phyloP scores from a whole-genome alignment of 2,797 vertebrate species.

The Danio tinwini region DNA sequence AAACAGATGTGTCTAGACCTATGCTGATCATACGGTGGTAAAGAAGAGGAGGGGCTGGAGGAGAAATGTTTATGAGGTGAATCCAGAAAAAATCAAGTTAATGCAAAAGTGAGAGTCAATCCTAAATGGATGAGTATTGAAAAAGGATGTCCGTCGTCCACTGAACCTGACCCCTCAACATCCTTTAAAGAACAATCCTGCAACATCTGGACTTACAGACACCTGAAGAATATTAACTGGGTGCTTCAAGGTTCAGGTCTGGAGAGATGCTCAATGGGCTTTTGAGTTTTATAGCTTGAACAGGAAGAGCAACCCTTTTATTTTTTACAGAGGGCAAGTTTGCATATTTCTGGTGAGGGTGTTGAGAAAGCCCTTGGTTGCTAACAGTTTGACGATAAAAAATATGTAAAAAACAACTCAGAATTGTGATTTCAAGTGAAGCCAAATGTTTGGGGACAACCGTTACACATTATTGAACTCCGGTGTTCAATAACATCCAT shows the following conservation, averaged over 20 bases:
- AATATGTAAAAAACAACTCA: too few relatives aligned
- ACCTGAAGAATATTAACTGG: conserved; percentile 13
- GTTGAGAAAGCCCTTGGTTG: not conserved
- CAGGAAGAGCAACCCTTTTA: not conserved
- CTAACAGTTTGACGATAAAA: too few relatives aligned
- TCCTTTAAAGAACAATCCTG: not conserved
- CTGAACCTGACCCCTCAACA: not conserved
- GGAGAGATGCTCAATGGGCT: not conserved
- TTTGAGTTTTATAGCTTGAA: too few relatives aligned
- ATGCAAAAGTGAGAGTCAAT: not conserved
- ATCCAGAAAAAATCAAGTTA: not conserved
- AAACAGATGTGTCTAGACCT: conserved; percentile 51
- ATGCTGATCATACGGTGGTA: conserved; percentile 13
- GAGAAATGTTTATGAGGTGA: not conserved
- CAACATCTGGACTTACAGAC: not conserved
- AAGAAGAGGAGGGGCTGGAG: not conserved
- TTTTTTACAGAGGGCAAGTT: not conserved
- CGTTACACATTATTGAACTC: too few relatives aligned
- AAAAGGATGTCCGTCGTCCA: not conserved
- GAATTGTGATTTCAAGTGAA: too few relatives aligned
- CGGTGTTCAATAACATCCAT: too few relatives aligned
- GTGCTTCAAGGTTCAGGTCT: conserved; percentile 6
- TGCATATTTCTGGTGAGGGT: not conserved
- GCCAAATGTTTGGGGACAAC: too few relatives aligned
- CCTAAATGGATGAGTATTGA: not conserved